Evolutionary conservation across 2,113 vertebrate species (phyloP), one percentile per base, ranked within the genome.

Genomic region (Megaceryle maxima): DNA sequence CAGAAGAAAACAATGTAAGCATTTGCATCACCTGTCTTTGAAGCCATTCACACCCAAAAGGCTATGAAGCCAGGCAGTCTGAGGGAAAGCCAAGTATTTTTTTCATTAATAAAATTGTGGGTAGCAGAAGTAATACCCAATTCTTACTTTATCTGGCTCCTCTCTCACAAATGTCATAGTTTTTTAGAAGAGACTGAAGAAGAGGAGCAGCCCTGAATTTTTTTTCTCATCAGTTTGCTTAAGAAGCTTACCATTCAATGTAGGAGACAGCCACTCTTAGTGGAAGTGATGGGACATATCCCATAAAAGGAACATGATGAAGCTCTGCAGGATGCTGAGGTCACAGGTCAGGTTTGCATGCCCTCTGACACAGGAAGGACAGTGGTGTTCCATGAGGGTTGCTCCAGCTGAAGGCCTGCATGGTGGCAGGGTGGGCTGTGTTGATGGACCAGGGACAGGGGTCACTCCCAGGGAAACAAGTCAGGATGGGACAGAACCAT

Each of bases 401-500:
- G 26, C 43, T 89, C 37, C 33, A 39, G 28, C 13, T 81, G 9
- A 89, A 11, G 19, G 10, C 7, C 33, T 74, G 33, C 18, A 64
- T 22, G 26, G 2, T 60, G 26, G 13, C 5, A 6, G 13, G 4
- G 4, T 16, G 20, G 3, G n/a, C 4, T 1, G 0, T 9, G 1
- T 2, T 33, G 46, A 66, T 13, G 20, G 17, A 78, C 25, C n/a
- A 55, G n/a, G 17, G 37, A 21, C 17, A 84, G 39, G 74, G 22
- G 10, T 60, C 10, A 48, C 3, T 9, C 3, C 5, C 19, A 16
- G 5, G 11, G 46, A 86, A 77, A 39, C 3, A 0, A 0, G 8
- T 64, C 35, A 56, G 51, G 59, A 50, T 66, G 44, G 41, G 29
- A 91, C 13, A 48, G 41, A 85, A 21, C 8, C 22, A 43, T 29